Percentiles rank a stretch among this genome's conserved stretches.
Evolutionary conservation across 2,888 invertebrate species (phyloP).

Genomic region (Dolichomitus sp.): DNA sequence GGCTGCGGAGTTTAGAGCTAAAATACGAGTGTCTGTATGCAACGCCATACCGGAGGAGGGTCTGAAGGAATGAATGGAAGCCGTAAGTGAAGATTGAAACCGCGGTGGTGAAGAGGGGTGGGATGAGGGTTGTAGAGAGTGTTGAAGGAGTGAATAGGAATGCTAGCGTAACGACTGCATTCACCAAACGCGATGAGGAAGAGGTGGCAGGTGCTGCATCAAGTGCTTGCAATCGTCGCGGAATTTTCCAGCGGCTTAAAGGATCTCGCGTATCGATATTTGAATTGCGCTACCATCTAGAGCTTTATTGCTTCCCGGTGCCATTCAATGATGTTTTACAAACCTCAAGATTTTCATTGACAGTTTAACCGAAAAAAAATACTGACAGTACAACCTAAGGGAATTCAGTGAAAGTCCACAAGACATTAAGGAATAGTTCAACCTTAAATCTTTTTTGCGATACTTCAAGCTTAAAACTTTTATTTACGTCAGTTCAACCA

Average conservation of each 20-base stretch:
- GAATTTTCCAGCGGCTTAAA: constrained; percentile 72
- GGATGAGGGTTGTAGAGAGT: constrained; percentile 37
- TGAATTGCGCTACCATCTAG: constrained; percentile 65
- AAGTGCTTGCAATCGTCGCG: constrained; percentile 74
- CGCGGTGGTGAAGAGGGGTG: constrained; percentile 26
- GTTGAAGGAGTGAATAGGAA: constrained; percentile 46
- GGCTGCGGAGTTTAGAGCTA: constrained; percentile 1
- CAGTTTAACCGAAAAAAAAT: too few species aligned
- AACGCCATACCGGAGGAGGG: constrained; percentile 32
- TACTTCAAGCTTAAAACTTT: too few species aligned
- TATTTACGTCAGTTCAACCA: too few species aligned
- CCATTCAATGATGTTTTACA: not conserved
- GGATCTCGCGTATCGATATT: constrained; percentile 76
- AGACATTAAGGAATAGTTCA: too few species aligned
- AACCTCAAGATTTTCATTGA: too few species aligned
- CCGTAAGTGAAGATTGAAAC: constrained; percentile 46
- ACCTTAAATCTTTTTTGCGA: too few species aligned
- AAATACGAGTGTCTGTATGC: constrained; percentile 42
- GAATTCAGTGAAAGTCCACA: too few species aligned
- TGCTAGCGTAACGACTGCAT: constrained; percentile 78
- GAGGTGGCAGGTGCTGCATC: constrained; percentile 17
- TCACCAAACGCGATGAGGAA: constrained; percentile 67
- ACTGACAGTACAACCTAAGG: too few species aligned
- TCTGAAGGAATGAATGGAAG: constrained; percentile 31
- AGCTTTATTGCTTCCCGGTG: constrained; percentile 3